Base-by-base conservation (phyloP, 2,888 invertebrate species). In the Xylota sylvarum region DNA sequence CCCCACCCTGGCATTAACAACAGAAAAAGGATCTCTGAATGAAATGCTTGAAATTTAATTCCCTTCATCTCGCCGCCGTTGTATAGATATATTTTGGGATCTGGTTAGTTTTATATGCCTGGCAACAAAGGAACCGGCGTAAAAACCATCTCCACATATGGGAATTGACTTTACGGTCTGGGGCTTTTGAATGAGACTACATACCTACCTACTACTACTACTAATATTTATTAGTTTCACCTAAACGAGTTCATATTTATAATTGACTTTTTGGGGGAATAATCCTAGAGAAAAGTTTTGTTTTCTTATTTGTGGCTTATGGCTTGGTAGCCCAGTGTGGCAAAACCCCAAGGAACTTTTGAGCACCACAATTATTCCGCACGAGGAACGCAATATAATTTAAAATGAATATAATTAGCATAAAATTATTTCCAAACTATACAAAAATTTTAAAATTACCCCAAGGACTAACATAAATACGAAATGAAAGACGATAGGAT, bases 351-450 rank as follows among this genome's bases (percentile, higher is more conserved):
- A 12, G 17, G 12, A 56, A n/a, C 14, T 50, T 32, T 19, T 6
- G 32, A 50, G 46, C 23, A 30, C 32, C 67, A 58, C 58, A 77
- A 78, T 78, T 78, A 78, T 70, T 78, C 62, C 62, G 78, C 69
- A 70, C 78, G 70, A 52, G 27, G 43, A 58, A 55, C 40, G 30
- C 52, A 43, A 10, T 37, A 32, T 64, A 74, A 78, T 52, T 78
- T 78, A 50, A 58, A 58, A 58, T 37, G 62, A 72, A 55, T 79
- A 72, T 64, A 72, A 79, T 79, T 70, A 64, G 46, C 70, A 79
- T 72, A n/a, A 32, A 56, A 72, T 79, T 56, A 55, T 62, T 69
- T 70, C 37, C 4, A 64, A 70, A 79, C 79, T 64, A 56, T 46
- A 56, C 6, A 55, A 62, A 56, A 30, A 40, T 23, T n/a, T 64